Base-by-base conservation (phyloP, 2,113 vertebrate species). In the Lepidothrix coronata region DNA sequence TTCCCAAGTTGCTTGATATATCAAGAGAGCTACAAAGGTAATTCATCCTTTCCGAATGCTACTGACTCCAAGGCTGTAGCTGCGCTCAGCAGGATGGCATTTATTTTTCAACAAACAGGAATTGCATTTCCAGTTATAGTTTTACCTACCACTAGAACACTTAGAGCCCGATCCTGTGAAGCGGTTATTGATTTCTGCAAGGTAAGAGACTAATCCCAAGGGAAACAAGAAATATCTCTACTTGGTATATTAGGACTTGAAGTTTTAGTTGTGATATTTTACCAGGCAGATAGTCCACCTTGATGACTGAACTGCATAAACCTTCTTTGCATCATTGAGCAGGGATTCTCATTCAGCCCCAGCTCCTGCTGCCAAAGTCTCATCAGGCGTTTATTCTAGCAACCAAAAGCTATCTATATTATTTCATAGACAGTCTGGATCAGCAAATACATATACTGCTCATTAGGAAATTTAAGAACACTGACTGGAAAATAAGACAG, bases 391-490 rank as follows among this genome's bases (percentile, higher is more conserved):
- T 80, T 87, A n/a, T 67, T 90, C 52, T 61, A 85, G 43, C 51
- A 83, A 77, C 19, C 24, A 88, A 94, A 83, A 93, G 11, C 6
- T 76, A 87, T 84, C 20, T 2, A 2, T 76, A 55, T 55, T 71
- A 79, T 28, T 85, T 73, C 88, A 89, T 6, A 91, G 66, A 23
- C 78, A 94, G 62, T 39, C 82, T 91, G 91, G 67, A 68, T 54
- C 91, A 94, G 39, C 63, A 90, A 75, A 63, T 94, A 81, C 8
- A 55, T 14, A 58, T 59, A 43, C 28, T 70, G 8, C 54, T 93
- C 46, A 74, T 67, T 88, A 65, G 23, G 86, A 61, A 39, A 95
- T 89, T 88, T 94, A 88, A 95, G 80, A 96, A 86, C 3, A 2
- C 13, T 89, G 33, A 57, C 54, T 95, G 83, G 92, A 96, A 92